Evolutionary conservation across 2,797 vertebrate species (phyloP).

Genomic region (Poeciliopsis infans): DNA sequence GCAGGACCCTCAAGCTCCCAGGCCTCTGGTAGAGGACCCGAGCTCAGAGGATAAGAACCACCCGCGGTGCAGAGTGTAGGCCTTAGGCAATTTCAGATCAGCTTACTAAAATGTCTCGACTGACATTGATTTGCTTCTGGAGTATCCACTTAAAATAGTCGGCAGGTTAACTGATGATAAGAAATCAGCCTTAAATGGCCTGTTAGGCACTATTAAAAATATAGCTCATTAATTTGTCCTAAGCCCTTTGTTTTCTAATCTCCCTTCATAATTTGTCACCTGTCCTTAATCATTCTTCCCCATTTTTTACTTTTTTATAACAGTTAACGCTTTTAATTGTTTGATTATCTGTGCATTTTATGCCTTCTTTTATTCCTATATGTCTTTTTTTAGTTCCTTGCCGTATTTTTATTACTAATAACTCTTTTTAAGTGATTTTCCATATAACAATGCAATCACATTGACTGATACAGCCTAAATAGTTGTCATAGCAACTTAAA

Average conservation of each 20-base stretch:
- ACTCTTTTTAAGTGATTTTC: constrained; percentile 27
- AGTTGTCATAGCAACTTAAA: constrained; percentile 7
- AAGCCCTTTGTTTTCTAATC: neutral
- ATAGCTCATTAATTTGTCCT: constrained; percentile 23
- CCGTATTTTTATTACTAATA: neutral
- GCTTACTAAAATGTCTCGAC: constrained; percentile 27
- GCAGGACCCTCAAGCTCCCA: no score
- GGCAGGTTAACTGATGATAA: constrained; percentile 35
- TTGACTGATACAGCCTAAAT: constrained; percentile 30
- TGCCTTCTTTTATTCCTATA: neutral
- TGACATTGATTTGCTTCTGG: constrained; percentile 42
- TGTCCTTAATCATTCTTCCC: neutral
- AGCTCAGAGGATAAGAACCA: no score
- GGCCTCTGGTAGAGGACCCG: no score
- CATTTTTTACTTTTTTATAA: neutral
- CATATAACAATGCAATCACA: constrained; percentile 35
- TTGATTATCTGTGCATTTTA: neutral
- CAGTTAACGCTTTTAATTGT: neutral
- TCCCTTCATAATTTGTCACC: neutral
- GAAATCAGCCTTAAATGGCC: constrained; percentile 1
- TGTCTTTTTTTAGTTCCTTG: neutral
- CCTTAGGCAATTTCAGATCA: constrained; percentile 48
- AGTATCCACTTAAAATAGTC: constrained; percentile 43
- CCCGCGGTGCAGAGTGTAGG: constrained; percentile 25
- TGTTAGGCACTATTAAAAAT: constrained; percentile 8